Conservation (phyloP, 2,797 vertebrate species). For the Acanthurus leucopareius region DNA sequence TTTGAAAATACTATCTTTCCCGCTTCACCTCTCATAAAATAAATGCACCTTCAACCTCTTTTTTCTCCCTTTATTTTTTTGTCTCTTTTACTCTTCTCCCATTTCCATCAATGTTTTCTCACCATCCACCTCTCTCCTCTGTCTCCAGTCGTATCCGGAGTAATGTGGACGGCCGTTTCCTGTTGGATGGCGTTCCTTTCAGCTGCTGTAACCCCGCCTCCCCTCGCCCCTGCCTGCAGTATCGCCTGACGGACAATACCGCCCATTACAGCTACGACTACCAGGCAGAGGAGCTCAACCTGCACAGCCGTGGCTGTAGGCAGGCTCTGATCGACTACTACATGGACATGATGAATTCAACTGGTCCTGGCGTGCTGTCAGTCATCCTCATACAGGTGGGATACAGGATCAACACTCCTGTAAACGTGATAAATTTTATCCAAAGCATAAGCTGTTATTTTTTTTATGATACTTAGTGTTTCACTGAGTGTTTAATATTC, state of each 20-base stretch:
- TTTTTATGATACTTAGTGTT: not conserved
- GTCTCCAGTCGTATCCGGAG: constrained; percentile 92
- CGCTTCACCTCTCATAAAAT: not conserved
- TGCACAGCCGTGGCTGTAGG: constrained; percentile 91
- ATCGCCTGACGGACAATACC: constrained; percentile 92
- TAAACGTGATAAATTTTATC: not conserved
- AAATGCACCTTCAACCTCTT: not conserved
- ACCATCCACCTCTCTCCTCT: no score
- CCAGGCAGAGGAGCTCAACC: constrained; percentile 94
- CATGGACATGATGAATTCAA: constrained; percentile 93
- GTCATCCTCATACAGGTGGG: constrained; percentile 94
- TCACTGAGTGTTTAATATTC: not conserved
- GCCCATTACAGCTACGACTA: constrained; percentile 97
- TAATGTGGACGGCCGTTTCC: constrained; percentile 94
- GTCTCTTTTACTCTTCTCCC: not conserved
- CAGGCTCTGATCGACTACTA: constrained; percentile 93
- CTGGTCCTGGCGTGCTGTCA: constrained; percentile 88
- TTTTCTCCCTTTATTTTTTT: not conserved
- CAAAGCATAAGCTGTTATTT: not conserved
- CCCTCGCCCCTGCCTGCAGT: constrained; percentile 95
- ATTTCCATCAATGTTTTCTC: not conserved
- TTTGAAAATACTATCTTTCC: constrained; percentile 10
- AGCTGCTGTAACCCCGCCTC: constrained; percentile 98
- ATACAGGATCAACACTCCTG: not conserved
- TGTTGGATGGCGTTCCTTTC: constrained; percentile 95